A percentile compares a stretch with the other conserved stretches of the same genome.
These are phyloP conservation scores for Periophthalmus magnuspinnatus DNA, from an alignment of 2,797 vertebrate genomes.

Conservation along the genomic window DNA sequence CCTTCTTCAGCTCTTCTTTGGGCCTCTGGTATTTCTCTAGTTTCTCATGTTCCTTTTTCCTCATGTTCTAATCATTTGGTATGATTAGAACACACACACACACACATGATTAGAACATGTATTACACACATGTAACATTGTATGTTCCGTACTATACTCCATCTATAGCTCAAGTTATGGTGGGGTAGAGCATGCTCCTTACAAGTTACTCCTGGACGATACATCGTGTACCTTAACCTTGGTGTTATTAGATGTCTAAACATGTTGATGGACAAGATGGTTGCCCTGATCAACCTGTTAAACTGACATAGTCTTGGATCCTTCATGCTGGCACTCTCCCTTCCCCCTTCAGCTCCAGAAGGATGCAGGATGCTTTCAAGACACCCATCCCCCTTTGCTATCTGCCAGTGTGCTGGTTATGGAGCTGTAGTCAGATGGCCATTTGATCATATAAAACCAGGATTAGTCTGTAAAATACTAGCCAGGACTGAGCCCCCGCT, in stretches of 20 bases:
- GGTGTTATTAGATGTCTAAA: neutral
- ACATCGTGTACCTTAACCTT: too few species aligned
- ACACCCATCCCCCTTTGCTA: conserved; percentile 41
- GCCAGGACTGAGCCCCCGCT: conserved; percentile 15
- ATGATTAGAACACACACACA: too few species aligned
- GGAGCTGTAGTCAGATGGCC: conserved; percentile 58
- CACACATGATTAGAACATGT: too few species aligned
- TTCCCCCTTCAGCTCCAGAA: conserved; percentile 46
- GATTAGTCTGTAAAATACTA: conserved; percentile 46
- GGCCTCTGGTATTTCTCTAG: too few species aligned
- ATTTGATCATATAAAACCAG: conserved; percentile 52
- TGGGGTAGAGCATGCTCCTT: neutral
- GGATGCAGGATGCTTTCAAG: conserved; percentile 39
- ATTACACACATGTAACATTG: too few species aligned
- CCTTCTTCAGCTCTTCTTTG: too few species aligned
- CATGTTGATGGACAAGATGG: conserved; percentile 1
- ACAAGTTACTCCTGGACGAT: too few species aligned
- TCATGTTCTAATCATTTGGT: too few species aligned
- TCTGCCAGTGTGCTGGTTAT: conserved; percentile 37
- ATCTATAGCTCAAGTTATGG: too few species aligned
- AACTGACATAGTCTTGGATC: neutral
- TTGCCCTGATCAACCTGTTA: conserved; percentile 3
- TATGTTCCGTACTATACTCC: too few species aligned
- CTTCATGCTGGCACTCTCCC: conserved; percentile 19
- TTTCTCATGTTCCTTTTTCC: too few species aligned